Conservation (phyloP, 2,113 vertebrate genomes). For the Laticauda laticaudata region DNA sequence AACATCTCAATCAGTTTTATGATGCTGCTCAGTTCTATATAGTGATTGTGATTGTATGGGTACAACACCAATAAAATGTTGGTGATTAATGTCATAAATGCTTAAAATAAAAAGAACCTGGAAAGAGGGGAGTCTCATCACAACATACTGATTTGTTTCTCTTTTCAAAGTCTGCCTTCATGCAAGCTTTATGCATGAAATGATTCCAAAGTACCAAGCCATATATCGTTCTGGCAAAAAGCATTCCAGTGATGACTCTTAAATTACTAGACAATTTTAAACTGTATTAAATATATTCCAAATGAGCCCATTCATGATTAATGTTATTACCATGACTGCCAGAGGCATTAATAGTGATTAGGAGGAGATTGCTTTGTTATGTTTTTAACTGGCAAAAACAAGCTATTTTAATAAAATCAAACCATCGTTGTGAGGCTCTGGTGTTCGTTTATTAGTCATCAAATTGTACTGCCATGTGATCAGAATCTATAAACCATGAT, state of each 20-base stretch:
- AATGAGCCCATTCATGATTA: conserved; percentile 54
- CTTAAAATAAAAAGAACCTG: neutral
- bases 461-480: conserved; percentile 50
- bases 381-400: conserved; percentile 62
- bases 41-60: neutral
- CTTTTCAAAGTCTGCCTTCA: neutral
- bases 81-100: neutral
- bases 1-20: neutral
- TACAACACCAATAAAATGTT: neutral
- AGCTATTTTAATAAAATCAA: conserved; percentile 60
- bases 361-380: conserved; percentile 61
- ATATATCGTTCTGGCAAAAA: conserved; percentile 20
- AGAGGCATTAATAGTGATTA: conserved; percentile 63
- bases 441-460: conserved; percentile 60
- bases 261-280: conserved; percentile 33
- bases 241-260: conserved; percentile 12
- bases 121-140: neutral
- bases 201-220: neutral
- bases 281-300: conserved; percentile 31
- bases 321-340: conserved; percentile 53
- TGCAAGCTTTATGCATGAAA: conserved; percentile 30
- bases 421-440: conserved; percentile 49
- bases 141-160: neutral
- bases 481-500: conserved; percentile 32
- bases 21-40: neutral